These are phyloP conservation scores for Lepilemur septentrionalis DNA, from an alignment of 2,797 vertebrate species.

Conservation along the genomic window DNA sequence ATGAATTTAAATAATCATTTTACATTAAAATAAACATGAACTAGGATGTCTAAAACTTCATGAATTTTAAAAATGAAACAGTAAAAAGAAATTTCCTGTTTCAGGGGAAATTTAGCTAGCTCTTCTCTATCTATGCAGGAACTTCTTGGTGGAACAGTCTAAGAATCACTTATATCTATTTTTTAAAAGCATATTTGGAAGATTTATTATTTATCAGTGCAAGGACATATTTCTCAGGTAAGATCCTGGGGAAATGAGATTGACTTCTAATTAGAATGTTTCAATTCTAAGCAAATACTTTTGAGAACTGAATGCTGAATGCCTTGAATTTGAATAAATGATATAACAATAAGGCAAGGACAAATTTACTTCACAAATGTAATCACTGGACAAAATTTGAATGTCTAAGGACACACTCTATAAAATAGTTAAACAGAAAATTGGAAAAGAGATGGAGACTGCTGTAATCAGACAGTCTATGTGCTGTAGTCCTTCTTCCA, in stretches of 20 bases:
- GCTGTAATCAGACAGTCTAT: not conserved
- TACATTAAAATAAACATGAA: slow-evolving; percentile 25
- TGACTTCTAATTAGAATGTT: slow-evolving; percentile 50
- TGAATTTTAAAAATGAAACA: slow-evolving; percentile 43
- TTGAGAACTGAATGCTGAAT: slow-evolving; percentile 28
- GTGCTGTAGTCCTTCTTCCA: not conserved
- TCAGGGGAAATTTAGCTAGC: not conserved
- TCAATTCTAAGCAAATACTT: slow-evolving; percentile 47
- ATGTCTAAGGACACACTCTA: not conserved
- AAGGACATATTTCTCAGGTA: slow-evolving; percentile 20
- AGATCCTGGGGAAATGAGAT: slow-evolving; percentile 24
- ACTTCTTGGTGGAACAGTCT: not conserved
- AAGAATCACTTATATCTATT: not conserved
- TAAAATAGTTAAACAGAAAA: slow-evolving; percentile 41
- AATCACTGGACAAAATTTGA: slow-evolving; percentile 44
- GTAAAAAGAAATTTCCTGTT: slow-evolving; percentile 6
- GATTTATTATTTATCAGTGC: not conserved
- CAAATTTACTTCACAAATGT: slow-evolving; percentile 57
- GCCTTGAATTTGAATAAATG: slow-evolving; percentile 46
- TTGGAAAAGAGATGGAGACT: not conserved
- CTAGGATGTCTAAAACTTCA: not conserved
- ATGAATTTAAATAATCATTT: slow-evolving; percentile 33
- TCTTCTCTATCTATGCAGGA: not conserved
- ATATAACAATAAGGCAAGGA: slow-evolving; percentile 30
- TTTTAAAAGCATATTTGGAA: not conserved